Conservation (phyloP, 2,113 vertebrate genomes). For the Emydura subglobosa region DNA sequence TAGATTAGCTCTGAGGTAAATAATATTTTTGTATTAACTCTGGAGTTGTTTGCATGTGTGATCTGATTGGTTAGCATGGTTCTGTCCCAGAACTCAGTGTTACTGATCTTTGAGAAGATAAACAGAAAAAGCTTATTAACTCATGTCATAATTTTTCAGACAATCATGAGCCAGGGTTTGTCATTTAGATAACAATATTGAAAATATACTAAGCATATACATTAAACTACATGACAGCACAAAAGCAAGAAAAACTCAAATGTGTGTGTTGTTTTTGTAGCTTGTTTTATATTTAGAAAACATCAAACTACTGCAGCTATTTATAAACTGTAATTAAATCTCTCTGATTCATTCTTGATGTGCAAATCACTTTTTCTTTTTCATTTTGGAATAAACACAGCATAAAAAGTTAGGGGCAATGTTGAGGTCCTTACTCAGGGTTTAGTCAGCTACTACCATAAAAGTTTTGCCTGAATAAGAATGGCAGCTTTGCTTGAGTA, state of each 20-base stretch:
- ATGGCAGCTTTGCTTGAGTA: not conserved
- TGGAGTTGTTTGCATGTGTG: not conserved
- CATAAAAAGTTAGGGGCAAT: conserved; percentile 71
- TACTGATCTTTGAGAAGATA: not conserved
- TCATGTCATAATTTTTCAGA: not conserved
- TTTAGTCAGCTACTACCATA: conserved; percentile 63
- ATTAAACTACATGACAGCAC: not conserved
- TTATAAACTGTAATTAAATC: conserved; percentile 74
- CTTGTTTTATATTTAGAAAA: conserved; percentile 59
- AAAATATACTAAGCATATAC: not conserved
- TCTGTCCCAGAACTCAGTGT: conserved; percentile 1
- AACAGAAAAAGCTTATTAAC: not conserved
- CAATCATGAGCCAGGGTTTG: conserved; percentile 17
- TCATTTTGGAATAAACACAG: conserved; percentile 67
- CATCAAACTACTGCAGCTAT: conserved; percentile 69
- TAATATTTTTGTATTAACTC: not conserved
- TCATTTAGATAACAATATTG: not conserved
- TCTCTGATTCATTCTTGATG: conserved; percentile 73
- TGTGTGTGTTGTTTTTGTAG: conserved; percentile 16
- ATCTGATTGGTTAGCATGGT: not conserved
- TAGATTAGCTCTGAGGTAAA: not conserved
- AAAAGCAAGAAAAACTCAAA: conserved; percentile 38
- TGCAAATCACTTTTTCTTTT: conserved; percentile 63
- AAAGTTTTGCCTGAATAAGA: conserved; percentile 55
- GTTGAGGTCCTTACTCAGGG: conserved; percentile 2